Evolutionary conservation across 2,113 vertebrate species (phyloP), one percentile per base, ranked within the genome.

Genomic region (Trinectes maculatus): DNA sequence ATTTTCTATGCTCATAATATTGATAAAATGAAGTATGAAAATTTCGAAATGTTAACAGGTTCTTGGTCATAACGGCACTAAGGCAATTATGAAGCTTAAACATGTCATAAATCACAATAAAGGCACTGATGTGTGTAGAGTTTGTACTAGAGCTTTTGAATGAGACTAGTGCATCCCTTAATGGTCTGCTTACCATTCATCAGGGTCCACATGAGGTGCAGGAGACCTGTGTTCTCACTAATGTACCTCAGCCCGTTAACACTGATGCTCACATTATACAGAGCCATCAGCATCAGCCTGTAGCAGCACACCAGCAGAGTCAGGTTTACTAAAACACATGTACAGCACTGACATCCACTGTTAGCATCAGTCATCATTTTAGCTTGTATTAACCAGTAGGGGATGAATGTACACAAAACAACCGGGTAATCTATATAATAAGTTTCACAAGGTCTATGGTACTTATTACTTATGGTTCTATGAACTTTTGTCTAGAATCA

Each of bases 231-330:
- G 55, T 84, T 95, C 87, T 94, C 92, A 46, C 91, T 95, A 80
- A 99, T 93, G 81, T 94, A 94, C 74, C 93, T 93, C 74, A 98
- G 84, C 49, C 96, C 97, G 71, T 92, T 95, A 21, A 95, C 70
- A 75, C 92, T 96, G 88, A 98, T 97, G 79, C 95, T 98, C 74
- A 97, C 91, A 0, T 98, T 99, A 74, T 97, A 99, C 65, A 99
- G 92, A 8, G 94, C 91, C 96, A 97, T 99, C 67, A 99, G 90
- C 92, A 96, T 95, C 79, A 99, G 73, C 84, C 96, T 98, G 89
- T 34, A 89, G n/a, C 15, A 51, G 21, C 79, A 75, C 37, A 78
- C 16, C 12, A 49, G n/a, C 26, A 40, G 5, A 49, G 8, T 29
- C 21, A 46, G 18, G 26, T 11, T 6, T 16, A 47, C 7, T n/a